Evolutionary conservation across 1,140 invertebrate genomes (phyloP).

Genomic region (Adoxophyes honmai): DNA sequence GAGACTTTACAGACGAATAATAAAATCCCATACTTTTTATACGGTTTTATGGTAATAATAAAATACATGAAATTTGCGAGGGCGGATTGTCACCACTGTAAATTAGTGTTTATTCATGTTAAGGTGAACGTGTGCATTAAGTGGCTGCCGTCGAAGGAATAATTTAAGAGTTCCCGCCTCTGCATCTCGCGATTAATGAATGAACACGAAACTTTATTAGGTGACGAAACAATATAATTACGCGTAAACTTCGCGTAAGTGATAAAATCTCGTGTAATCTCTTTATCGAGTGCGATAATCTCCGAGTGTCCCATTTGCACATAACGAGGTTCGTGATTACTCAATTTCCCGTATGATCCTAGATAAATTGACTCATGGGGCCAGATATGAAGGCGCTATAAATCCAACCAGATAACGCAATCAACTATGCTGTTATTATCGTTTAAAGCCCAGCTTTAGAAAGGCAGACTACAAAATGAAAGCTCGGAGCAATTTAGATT

Average conservation of each 20-base stretch:
- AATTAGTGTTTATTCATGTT: constrained; percentile 47
- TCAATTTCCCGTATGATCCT: constrained; percentile 25
- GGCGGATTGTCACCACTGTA: constrained; percentile 36
- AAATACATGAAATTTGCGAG: constrained; percentile 23
- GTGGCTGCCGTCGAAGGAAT: constrained; percentile 29
- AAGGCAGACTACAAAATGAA: constrained; percentile 25
- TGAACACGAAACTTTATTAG: constrained; percentile 1
- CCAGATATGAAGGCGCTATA: constrained; percentile 23
- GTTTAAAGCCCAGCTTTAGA: constrained; percentile 18
- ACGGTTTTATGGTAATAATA: not conserved
- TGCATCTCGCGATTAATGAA: constrained; percentile 23
- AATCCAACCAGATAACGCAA: constrained; percentile 30
- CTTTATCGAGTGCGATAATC: constrained; percentile 2
- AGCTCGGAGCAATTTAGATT: constrained; percentile 16
- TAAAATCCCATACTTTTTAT: not conserved
- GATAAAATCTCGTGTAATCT: constrained; percentile 3
- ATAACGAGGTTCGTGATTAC: constrained; percentile 18
- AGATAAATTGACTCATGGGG: constrained; percentile 21
- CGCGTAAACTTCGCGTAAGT: not conserved
- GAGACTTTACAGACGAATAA: too few relatives aligned
- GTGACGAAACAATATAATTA: not conserved
- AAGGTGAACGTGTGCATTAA: constrained; percentile 48
- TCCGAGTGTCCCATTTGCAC: constrained; percentile 2
- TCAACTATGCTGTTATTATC: constrained; percentile 19
- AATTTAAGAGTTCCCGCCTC: constrained; percentile 38